phyloP scores from a whole-genome alignment of 2,888 invertebrate species.

The Saturnia pavonia region DNA sequence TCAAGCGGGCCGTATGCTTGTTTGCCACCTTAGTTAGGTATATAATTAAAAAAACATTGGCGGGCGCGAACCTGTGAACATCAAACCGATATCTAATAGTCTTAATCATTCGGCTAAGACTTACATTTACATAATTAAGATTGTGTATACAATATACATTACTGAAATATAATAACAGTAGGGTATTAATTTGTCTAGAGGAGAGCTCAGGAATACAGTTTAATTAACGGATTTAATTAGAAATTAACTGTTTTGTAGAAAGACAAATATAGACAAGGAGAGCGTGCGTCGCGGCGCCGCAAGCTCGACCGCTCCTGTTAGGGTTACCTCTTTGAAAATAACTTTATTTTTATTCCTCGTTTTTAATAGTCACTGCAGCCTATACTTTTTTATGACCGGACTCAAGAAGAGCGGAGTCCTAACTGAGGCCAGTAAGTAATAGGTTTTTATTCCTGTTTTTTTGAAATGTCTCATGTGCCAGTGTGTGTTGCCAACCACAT shows the following conservation, averaged over 20 bases:
- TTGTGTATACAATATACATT: conserved; percentile 21
- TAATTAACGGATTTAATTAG: conserved; percentile 83
- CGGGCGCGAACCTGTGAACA: neutral
- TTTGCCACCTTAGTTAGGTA: too few relatives aligned
- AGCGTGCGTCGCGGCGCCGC: conserved; percentile 44
- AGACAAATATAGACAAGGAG: conserved; percentile 34
- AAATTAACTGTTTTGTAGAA: conserved; percentile 79
- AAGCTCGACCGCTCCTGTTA: conserved; percentile 40
- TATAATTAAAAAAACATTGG: neutral
- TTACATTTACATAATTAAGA: neutral
- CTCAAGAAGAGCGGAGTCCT: too few relatives aligned
- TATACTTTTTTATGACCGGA: too few relatives aligned
- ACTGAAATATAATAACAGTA: conserved; percentile 55
- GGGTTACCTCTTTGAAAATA: conserved; percentile 41
- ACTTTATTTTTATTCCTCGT: neutral
- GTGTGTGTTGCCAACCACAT: too few relatives aligned
- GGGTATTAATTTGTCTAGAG: conserved; percentile 66
- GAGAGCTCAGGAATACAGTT: conserved; percentile 64
- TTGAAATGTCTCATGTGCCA: too few relatives aligned
- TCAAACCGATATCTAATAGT: neutral
- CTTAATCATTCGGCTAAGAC: neutral
- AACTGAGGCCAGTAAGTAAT: too few relatives aligned
- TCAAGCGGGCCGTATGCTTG: too few relatives aligned
- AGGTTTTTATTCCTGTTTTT: too few relatives aligned
- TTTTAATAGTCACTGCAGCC: neutral